Base-by-base conservation (phyloP, 2,888 invertebrate genomes). In the Hydriomena furcata region DNA sequence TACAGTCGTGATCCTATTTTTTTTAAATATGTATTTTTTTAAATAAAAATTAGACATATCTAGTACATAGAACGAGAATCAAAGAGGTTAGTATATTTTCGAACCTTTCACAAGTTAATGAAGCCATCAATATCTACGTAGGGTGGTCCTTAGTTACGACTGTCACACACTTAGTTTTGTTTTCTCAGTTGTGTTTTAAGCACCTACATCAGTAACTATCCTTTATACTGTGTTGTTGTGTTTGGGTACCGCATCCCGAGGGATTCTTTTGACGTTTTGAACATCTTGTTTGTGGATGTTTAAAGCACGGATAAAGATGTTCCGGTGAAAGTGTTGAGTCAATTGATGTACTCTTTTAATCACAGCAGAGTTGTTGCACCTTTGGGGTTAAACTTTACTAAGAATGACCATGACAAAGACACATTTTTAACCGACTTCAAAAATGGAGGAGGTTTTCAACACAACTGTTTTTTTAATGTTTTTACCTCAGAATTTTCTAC, bases 121-220 rank as follows among this genome's bases (percentile, higher is more conserved):
- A 49, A 48, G 45, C 23, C 25, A 17, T 53, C 49, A 45, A 40
- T 28, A 30, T 51, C 20, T n/a, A 32, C 10, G 34, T 34, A 27
- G 54, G 59, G 59, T 54, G 54, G 54, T 51, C 51, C 46, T 17
- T 17, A 2, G 2, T 58, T 55, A 58, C 47, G 60, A 58, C 45
- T 46, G 50, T 48, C 52, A 53, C 52, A 48, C 52, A 47, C 52
- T 58, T 58, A 48, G 48, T 56, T 51, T 17, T 58, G 57, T 63
- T 63, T 36, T 51, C 35, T 27, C 63, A 63, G 59, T 52, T 59
- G 60, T 23, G 43, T 36, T 47, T 61, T 51, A 51, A 50, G n/a
- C n/a, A n/a, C n/a, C 53, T 55, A 54, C 54, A 21, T 27, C n/a
- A 7, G 17, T 17, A 17, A 17, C 46, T 47, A 38, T 53, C 12